A percentile compares a stretch with the other conserved stretches of the same genome.
Evolutionary conservation across 2,797 vertebrate genomes (phyloP).

Genomic region (Eulemur mongoz): DNA sequence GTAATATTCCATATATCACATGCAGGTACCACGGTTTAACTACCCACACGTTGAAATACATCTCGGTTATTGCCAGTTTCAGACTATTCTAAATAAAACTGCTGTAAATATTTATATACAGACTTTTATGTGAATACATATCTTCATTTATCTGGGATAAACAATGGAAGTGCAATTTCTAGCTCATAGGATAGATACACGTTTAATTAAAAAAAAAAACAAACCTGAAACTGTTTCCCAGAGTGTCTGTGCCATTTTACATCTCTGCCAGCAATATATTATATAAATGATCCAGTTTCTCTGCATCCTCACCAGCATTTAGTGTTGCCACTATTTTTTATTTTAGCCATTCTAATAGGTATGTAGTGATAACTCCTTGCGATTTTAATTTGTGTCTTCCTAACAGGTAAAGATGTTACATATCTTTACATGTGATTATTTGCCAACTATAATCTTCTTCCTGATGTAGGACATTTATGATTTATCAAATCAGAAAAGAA

Average conservation of each 20-base stretch:
- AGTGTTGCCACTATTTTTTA: not conserved
- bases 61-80: not conserved
- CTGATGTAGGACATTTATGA: not conserved
- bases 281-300: not conserved
- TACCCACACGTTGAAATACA: not conserved
- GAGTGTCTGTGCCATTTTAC: not conserved
- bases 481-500: not conserved
- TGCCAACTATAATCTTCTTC: not conserved
- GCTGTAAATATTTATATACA: not conserved
- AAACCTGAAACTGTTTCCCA: not conserved
- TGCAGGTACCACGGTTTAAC: not conserved
- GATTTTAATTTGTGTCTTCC: not conserved
- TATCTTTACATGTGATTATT: not conserved
- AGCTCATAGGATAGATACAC: not conserved
- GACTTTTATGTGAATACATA: not conserved
- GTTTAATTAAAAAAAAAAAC: not conserved
- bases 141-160: not conserved
- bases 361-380: not conserved
- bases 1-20: not conserved
- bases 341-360: not conserved
- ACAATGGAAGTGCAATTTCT: not conserved
- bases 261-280: not conserved
- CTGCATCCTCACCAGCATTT: not conserved
- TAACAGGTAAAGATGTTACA: not conserved
- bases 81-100: not conserved